Evolutionary conservation across 1,140 invertebrate species (phyloP), one percentile per base, ranked within the genome.

Genomic region (Sweltsa coloradensis): DNA sequence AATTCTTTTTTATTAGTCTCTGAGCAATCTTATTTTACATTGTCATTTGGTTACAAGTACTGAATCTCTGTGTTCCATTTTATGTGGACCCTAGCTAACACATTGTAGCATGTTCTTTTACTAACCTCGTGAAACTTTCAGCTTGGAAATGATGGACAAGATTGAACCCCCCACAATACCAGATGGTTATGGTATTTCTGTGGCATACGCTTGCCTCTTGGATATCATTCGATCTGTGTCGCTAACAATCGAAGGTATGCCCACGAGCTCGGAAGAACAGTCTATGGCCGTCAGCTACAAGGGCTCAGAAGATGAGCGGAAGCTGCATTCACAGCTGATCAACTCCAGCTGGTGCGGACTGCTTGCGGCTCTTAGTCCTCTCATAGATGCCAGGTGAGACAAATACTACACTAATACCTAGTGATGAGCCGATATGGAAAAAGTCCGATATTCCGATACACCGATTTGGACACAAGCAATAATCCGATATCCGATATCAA

Each of bases 341-440:
- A 89, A 89, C 59, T 97, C 92, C 0, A 92, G 91, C 52, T 97
- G 93, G 92, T 91, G 89, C 62, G 92, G 91, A 5, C 67, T 97
- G 23, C 70, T 97, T 13, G 88, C 89, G 55, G 91, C 93, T 6
- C 68, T 97, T 22, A 89, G 87, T 53, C 81, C 93, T 0, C 64
- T 98, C 13, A 79, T 97, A 14, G 95, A 97, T 67, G 91, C 92
- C 1, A 95, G 80, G 80, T 81, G 65, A n/a, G n/a, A n/a, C n/a
- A n/a, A n/a, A n/a, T n/a, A n/a, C n/a, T n/a, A n/a, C n/a, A n/a
- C n/a, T n/a, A n/a, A n/a, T n/a, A n/a, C n/a, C n/a, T n/a, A n/a
- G n/a, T n/a, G n/a, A n/a, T n/a, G n/a, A n/a, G n/a, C n/a, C n/a
- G n/a, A n/a, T n/a, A n/a, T n/a, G n/a, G n/a, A n/a, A n/a, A n/a